Base-by-base conservation (phyloP, 2,888 invertebrate species). In the Leptarthrus brevirostris region DNA sequence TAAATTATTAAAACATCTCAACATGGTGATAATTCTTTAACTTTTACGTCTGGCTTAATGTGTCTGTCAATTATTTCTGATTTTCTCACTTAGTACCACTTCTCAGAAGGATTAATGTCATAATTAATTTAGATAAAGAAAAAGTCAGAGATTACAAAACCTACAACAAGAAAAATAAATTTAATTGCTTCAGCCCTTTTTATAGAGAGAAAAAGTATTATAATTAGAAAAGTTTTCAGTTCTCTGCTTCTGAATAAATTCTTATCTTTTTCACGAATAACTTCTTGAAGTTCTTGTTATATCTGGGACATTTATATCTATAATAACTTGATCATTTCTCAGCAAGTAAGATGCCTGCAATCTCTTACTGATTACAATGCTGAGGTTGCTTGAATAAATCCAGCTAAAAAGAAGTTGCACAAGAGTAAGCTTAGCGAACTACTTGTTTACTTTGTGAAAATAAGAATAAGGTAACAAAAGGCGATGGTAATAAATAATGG, bases 51-150 rank as follows among this genome's bases (percentile, higher is more conserved):
- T n/a, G n/a, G n/a, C n/a, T n/a, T n/a, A n/a, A n/a, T n/a, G n/a
- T n/a, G n/a, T n/a, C n/a, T n/a, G n/a, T n/a, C n/a, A n/a, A n/a
- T n/a, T n/a, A n/a, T n/a, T n/a, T n/a, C 30, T 30, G 30, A 30
- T 8, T 6, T 6, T 56, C 30, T 30, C n/a, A 16, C 10, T 8
- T 26, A 56, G 56, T 56, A 12, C 10, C 56, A 26, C 16, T 30
- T 26, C 56, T 56, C 56, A 56, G 26, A 14, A 30, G 56, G 56
- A 56, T 56, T 56, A 56, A 16, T 56, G 56, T 34, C 56, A 56
- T 56, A 56, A 56, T 16, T 56, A 24, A 30, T 30, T 30, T 6
- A 8, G 30, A 30, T 30, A 30, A 6, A 30, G 30, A 5, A 30
- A 8, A 8, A 56, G 54, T 16, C 24, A 56, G 30, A 16, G 26